Conservation (phyloP, 1,140 invertebrate species). For the Bombyx mandarina region DNA sequence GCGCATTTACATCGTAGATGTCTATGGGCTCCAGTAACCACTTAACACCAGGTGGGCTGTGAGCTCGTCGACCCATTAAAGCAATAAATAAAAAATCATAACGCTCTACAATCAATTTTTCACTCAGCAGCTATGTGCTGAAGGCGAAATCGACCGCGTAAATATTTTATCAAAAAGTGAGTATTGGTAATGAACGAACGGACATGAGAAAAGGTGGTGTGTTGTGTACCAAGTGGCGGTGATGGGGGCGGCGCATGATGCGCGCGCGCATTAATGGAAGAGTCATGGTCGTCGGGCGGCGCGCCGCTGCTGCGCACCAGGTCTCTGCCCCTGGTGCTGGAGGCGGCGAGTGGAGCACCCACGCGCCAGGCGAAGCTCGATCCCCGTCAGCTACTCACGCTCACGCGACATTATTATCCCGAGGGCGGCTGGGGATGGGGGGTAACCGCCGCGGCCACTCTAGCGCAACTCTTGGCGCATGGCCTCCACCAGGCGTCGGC, state of each 20-base stretch:
- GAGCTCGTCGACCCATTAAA: no score
- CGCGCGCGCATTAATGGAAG: slow-evolving; percentile 64
- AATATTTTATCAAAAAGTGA: background rate
- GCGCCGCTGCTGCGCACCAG: slow-evolving; percentile 64
- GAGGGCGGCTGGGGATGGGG: slow-evolving; percentile 89
- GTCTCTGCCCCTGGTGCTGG: slow-evolving; percentile 56
- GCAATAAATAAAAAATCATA: no score
- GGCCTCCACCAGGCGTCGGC: slow-evolving; percentile 76
- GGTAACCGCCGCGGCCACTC: slow-evolving; percentile 75
- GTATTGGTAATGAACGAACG: slow-evolving; percentile 26
- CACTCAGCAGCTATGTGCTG: no score
- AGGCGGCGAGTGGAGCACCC: slow-evolving; percentile 44
- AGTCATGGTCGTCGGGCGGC: slow-evolving; percentile 67
- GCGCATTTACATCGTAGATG: no score
- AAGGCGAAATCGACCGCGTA: no score
- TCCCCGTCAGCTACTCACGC: slow-evolving; percentile 61
- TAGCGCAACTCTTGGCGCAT: slow-evolving; percentile 78
- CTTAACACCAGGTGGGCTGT: no score
- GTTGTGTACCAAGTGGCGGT: slow-evolving; percentile 33
- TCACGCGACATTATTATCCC: slow-evolving; percentile 80
- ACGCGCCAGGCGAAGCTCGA: slow-evolving; percentile 55
- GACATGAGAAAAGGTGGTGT: slow-evolving; percentile 38
- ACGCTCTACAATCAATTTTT: no score
- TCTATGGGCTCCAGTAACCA: no score
- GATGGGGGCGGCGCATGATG: slow-evolving; percentile 56